phyloP scores from a whole-genome alignment of 2,113 vertebrate genomes.

The human region DNA sequence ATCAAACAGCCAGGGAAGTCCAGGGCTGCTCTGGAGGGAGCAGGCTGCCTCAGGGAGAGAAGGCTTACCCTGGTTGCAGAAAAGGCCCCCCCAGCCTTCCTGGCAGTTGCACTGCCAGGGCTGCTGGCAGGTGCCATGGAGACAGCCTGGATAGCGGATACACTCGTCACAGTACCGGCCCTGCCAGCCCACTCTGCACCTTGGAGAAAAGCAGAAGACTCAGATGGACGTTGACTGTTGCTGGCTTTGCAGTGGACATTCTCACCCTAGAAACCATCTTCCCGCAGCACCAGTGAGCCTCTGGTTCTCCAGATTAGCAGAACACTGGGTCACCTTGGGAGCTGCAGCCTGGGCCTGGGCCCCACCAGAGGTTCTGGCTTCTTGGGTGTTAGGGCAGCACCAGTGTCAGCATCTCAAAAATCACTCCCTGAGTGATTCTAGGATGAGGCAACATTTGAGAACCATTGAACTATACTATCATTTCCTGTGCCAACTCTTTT shows the following conservation, averaged over 20 bases:
- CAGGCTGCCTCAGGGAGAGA: not conserved
- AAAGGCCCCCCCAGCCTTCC: constrained; percentile 99
- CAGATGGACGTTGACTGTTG: accelerated
- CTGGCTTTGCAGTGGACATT: accelerated
- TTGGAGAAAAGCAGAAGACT: constrained; percentile 73
- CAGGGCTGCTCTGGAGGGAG: not conserved
- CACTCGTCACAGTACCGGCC: constrained; percentile 98
- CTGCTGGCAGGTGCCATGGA: constrained; percentile 98
- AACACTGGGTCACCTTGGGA: accelerated
- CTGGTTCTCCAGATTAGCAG: not conserved
- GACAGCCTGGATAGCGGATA: constrained; percentile 97
- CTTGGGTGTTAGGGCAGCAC: accelerated
- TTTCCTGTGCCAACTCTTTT: not conserved
- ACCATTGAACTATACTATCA: not conserved
- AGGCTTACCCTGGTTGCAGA: constrained; percentile 98
- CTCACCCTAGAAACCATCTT: accelerated
- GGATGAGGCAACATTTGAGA: not conserved
- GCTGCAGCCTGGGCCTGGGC: no score
- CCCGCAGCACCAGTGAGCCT: not conserved
- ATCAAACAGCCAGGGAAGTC: not conserved
- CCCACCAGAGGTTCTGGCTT: not conserved
- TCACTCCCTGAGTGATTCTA: no score
- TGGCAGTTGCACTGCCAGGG: constrained; percentile 99
- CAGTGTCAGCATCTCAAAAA: not conserved
- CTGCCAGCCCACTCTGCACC: constrained; percentile 98